phyloP scores from a whole-genome alignment of 2,888 invertebrate species.

The Tolmerus cingulatus region DNA sequence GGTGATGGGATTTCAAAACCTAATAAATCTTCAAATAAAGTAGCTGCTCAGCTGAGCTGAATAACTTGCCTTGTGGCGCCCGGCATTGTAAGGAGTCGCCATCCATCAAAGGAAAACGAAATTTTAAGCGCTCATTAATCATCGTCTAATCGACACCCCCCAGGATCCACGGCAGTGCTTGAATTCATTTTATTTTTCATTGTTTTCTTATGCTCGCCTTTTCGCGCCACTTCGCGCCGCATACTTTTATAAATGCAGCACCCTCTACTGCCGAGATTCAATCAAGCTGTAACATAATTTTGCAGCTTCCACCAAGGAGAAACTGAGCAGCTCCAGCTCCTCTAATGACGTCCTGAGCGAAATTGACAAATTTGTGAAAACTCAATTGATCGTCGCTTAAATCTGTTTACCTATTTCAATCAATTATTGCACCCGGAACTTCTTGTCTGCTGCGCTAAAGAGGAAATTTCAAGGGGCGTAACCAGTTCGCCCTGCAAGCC shows the following conservation, averaged over 20 bases:
- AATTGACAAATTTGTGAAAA: constrained; percentile 32
- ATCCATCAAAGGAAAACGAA: constrained; percentile 26
- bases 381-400: constrained; percentile 23
- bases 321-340: neutral
- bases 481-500: neutral
- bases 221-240: neutral
- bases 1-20: neutral
- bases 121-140: constrained; percentile 31
- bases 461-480: constrained; percentile 4
- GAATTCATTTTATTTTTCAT: neutral
- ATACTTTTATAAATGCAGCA: neutral
- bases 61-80: neutral
- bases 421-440: constrained; percentile 39
- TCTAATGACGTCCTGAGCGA: constrained; percentile 8
- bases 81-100: neutral
- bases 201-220: neutral
- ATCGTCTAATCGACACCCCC: constrained; percentile 11
- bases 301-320: neutral
- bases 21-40: constrained; percentile 26
- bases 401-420: constrained; percentile 34
- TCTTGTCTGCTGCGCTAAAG: constrained; percentile 14
- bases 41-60: constrained; percentile 16
- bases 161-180: neutral
- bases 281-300: neutral
- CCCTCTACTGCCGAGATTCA: neutral